phyloP scores from a whole-genome alignment of 1,140 invertebrate species.

The Reticulitermes speratus region DNA sequence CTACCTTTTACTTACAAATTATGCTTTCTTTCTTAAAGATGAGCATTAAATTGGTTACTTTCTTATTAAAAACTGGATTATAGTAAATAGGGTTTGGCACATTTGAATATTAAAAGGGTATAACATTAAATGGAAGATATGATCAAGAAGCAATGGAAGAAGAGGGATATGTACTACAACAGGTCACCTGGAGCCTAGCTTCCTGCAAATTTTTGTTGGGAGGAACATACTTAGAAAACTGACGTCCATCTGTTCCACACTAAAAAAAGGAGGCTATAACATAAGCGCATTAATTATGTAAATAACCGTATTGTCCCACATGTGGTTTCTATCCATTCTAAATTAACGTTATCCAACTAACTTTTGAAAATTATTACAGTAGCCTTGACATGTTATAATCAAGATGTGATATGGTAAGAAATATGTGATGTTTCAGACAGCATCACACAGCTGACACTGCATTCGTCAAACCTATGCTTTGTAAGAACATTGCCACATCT shows the following conservation, averaged over 20 bases:
- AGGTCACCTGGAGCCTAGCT: not conserved
- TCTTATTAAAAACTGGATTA: constrained; percentile 27
- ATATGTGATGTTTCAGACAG: constrained; percentile 1
- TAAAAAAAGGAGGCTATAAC: no score
- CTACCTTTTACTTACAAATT: constrained; percentile 20
- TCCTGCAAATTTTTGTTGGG: not conserved
- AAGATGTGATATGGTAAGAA: constrained; percentile 21
- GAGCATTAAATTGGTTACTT: constrained; percentile 31
- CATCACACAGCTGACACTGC: no score
- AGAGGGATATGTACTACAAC: constrained; percentile 27
- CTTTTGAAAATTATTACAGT: no score
- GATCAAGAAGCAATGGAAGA: constrained; percentile 23
- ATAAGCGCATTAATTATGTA: no score
- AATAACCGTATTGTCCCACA: not conserved
- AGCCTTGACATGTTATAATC: no score
- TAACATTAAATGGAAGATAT: constrained; percentile 22
- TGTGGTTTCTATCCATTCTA: not conserved
- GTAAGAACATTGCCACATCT: no score
- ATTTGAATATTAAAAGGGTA: constrained; percentile 24
- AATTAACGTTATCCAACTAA: no score
- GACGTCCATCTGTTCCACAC: no score
- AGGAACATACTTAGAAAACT: not conserved
- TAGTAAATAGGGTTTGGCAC: constrained; percentile 33
- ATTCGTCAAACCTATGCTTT: no score
- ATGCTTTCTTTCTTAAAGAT: constrained; percentile 22